phyloP scores from a whole-genome alignment of 2,797 vertebrate species.

The Hapalemur alaotrensis region DNA sequence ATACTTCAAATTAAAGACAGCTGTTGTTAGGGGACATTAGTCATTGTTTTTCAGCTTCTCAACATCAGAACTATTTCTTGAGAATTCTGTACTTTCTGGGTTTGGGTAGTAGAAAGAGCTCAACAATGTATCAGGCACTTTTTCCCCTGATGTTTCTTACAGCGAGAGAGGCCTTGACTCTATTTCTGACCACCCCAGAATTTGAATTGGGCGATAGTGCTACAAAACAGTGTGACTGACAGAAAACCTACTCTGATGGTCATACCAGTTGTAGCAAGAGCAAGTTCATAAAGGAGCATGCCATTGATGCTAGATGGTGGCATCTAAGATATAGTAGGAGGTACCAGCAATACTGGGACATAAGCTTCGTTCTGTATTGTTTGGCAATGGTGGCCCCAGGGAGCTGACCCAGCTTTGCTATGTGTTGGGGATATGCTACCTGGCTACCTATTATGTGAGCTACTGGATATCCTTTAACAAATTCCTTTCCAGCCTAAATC shows the following conservation, averaged over 20 bases:
- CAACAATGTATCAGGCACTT: neutral
- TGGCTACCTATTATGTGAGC: neutral
- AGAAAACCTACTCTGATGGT: neutral
- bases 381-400: neutral
- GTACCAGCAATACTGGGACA: neutral
- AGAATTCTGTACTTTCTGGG: neutral
- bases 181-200: neutral
- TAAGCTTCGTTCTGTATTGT: neutral
- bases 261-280: neutral
- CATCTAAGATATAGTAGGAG: neutral
- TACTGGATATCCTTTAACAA: neutral
- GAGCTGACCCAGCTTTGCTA: neutral
- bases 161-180: neutral
- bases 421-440: neutral
- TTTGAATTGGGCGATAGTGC: neutral
- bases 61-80: neutral
- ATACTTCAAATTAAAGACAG: slow-evolving; percentile 1
- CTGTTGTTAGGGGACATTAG: neutral
- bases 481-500: neutral
- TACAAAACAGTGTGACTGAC: neutral
- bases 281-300: neutral
- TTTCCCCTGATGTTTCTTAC: neutral
- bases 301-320: too few species aligned
- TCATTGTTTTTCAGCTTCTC: neutral
- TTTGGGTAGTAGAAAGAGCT: neutral